Evolutionary conservation across 2,888 invertebrate genomes (phyloP).

Genomic region (Bursaphelenchus okinawaensis): DNA sequence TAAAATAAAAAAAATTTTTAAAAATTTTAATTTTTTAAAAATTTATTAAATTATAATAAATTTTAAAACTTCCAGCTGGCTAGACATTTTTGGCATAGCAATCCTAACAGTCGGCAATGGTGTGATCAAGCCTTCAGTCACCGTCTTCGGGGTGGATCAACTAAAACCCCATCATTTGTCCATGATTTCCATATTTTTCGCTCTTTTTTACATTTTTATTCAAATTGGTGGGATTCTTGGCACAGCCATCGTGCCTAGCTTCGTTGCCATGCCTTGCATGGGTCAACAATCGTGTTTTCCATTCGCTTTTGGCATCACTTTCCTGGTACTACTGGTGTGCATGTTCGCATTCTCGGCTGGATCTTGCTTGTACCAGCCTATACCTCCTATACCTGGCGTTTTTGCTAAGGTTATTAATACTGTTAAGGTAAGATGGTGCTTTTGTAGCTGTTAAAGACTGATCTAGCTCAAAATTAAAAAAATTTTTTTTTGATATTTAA

Average conservation of each 20-base stretch:
- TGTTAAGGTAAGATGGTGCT: constrained; percentile 11
- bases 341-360: constrained; percentile 80
- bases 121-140: not conserved
- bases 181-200: constrained; percentile 75
- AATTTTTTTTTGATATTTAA: too few relatives aligned
- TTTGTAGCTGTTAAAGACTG: too few relatives aligned
- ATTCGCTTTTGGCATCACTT: constrained; percentile 80
- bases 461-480: too few relatives aligned
- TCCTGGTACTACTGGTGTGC: constrained; percentile 74
- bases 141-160: constrained; percentile 7
- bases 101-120: not conserved
- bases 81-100: not conserved
- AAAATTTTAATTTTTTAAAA: too few relatives aligned
- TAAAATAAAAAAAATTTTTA: too few relatives aligned
- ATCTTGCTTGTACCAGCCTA: constrained; percentile 70
- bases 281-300: constrained; percentile 70
- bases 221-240: constrained; percentile 80
- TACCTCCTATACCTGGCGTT: constrained; percentile 75
- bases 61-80: not conserved
- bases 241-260: constrained; percentile 77
- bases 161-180: constrained; percentile 4
- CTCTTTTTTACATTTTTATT: constrained; percentile 84
- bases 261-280: constrained; percentile 59
- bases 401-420: constrained; percentile 70
- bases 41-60: too few relatives aligned